Conservation (phyloP, 92 coral and sea anemone species). For the Phenganax stokvisi region DNA sequence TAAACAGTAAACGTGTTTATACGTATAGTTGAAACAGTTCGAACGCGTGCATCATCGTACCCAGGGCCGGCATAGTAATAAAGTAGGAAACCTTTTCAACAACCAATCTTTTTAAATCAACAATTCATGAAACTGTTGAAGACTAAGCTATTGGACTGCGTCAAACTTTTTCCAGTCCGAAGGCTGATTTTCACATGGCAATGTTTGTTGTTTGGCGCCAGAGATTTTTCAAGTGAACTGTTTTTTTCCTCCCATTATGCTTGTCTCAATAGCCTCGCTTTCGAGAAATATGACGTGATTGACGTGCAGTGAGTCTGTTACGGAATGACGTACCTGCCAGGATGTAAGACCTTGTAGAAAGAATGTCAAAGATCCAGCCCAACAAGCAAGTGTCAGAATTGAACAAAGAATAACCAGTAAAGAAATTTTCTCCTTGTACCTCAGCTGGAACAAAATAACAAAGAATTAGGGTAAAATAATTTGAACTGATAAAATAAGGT, state of each 20-base stretch:
- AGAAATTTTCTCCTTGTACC: constrained; percentile 76
- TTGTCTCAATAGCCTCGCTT: neutral
- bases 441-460: constrained; percentile 49
- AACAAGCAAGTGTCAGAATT: constrained; percentile 56
- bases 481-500: neutral
- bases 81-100: too few species aligned
- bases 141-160: too few species aligned
- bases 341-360: constrained; percentile 81
- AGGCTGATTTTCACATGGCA: too few species aligned
- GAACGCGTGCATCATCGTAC: too few species aligned
- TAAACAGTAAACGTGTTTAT: neutral
- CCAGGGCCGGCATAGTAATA: too few species aligned
- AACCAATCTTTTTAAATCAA: too few species aligned
- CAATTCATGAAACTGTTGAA: too few species aligned
- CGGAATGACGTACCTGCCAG: constrained; percentile 71
- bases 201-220: too few species aligned
- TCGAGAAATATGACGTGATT: neutral
- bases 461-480: neutral
- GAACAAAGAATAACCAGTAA: constrained; percentile 47
- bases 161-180: too few species aligned
- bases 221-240: too few species aligned
- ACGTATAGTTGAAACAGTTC: too few species aligned
- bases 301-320: neutral
- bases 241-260: neutral
- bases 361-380: constrained; percentile 75